A percentile compares a stretch with the other conserved stretches of the same genome.
Conservation (phyloP, 2,888 invertebrate species). For the Nezara viridula region DNA sequence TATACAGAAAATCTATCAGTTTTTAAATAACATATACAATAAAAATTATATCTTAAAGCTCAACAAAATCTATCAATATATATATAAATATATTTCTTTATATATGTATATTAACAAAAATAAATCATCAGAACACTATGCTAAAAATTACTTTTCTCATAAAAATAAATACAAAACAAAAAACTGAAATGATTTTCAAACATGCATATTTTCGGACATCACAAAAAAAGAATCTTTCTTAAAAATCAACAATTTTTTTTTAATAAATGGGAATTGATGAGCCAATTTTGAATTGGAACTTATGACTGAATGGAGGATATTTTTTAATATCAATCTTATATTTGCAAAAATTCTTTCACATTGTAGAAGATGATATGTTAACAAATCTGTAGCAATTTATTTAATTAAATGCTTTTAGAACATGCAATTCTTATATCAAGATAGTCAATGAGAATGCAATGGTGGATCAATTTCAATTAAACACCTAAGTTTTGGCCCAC, state of each 20-base stretch:
- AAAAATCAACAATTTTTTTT: background rate
- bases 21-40: constrained; percentile 51
- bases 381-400: background rate
- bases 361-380: background rate
- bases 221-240: background rate
- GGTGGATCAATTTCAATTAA: too few species aligned
- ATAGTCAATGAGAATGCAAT: too few species aligned
- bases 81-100: background rate
- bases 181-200: background rate
- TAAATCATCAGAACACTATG: background rate
- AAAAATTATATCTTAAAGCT: constrained; percentile 44
- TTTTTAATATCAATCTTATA: background rate
- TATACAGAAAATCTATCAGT: constrained; percentile 35
- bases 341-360: background rate
- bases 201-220: background rate
- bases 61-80: constrained; percentile 35
- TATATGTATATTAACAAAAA: constrained; percentile 4
- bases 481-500: too few species aligned
- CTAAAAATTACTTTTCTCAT: background rate
- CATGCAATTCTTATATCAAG: background rate
- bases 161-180: background rate
- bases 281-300: background rate
- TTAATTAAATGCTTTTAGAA: background rate
- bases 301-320: too few species aligned
- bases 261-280: background rate